Conservation (phyloP, 2,888 invertebrate species). For the Diabrotica balteata region DNA sequence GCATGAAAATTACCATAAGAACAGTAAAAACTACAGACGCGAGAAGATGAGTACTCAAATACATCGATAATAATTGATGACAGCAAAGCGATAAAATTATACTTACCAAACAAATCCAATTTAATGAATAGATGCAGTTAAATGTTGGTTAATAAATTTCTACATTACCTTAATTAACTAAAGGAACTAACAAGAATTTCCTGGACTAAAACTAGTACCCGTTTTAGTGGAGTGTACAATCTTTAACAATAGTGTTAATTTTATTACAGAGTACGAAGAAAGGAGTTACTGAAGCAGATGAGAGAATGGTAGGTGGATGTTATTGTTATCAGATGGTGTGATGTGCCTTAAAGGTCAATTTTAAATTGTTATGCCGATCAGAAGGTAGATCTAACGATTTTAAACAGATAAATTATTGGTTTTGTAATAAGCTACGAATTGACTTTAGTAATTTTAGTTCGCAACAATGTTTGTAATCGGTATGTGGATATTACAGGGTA, state of each 20-base stretch:
- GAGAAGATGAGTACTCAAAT: no score
- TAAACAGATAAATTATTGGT: slow-evolving; percentile 4
- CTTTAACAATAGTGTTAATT: slow-evolving; percentile 27
- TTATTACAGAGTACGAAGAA: slow-evolving; percentile 25
- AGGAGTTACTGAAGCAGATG: slow-evolving; percentile 25
- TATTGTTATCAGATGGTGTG: slow-evolving; percentile 21
- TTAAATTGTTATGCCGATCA: slow-evolving; percentile 12
- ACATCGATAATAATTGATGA: no score
- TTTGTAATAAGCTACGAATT: background rate
- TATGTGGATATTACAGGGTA: background rate
- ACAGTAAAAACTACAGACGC: no score
- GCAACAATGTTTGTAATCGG: no score
- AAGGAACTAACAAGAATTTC: background rate
- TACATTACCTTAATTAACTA: no score
- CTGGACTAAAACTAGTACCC: slow-evolving; percentile 9
- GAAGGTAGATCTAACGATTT: background rate
- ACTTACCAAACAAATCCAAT: no score
- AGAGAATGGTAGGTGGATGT: slow-evolving; percentile 20
- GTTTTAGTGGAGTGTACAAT: slow-evolving; percentile 17
- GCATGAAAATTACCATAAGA: no score
- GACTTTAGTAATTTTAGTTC: no score
- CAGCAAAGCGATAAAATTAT: no score
- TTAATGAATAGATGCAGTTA: no score
- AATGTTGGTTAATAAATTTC: no score
- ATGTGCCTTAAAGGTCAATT: slow-evolving; percentile 24